Conservation (phyloP, 2,797 vertebrate genomes). For the Galaxias olidus region DNA sequence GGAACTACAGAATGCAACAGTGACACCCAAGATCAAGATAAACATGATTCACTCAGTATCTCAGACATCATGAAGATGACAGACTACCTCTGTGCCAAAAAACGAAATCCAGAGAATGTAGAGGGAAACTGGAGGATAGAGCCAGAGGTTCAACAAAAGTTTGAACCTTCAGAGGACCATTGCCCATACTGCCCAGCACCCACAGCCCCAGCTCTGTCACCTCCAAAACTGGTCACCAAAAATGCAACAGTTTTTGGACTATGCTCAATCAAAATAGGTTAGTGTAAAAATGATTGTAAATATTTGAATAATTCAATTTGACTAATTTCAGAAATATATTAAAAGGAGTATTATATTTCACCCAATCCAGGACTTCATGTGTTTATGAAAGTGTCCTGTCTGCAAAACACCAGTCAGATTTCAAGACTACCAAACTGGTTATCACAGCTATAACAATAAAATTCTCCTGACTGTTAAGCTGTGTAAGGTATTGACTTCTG, state of each 20-base stretch:
- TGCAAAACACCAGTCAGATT: not conserved
- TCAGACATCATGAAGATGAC: too few relatives aligned
- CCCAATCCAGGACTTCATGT: not conserved
- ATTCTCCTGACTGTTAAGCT: not conserved
- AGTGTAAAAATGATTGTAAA: not conserved
- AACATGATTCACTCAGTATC: too few relatives aligned
- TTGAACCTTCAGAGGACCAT: too few relatives aligned
- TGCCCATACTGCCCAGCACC: too few relatives aligned
- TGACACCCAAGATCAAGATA: too few relatives aligned
- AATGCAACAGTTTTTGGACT: not conserved
- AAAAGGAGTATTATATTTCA: not conserved
- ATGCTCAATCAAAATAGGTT: constrained; percentile 1
- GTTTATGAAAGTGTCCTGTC: not conserved
- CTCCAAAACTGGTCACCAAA: constrained; percentile 2
- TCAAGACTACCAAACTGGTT: not conserved
- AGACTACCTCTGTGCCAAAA: too few relatives aligned
- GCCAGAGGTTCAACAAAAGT: too few relatives aligned
- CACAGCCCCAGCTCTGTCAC: not conserved
- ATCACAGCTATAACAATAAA: not conserved
- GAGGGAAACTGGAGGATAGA: too few relatives aligned
- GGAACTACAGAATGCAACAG: too few relatives aligned
- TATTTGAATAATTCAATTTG: not conserved
- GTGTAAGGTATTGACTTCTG: not conserved
- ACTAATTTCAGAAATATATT: not conserved
- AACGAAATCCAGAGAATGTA: too few relatives aligned